Base-by-base conservation (phyloP, 2,888 invertebrate genomes). In the Sphaerophoria taeniata region DNA sequence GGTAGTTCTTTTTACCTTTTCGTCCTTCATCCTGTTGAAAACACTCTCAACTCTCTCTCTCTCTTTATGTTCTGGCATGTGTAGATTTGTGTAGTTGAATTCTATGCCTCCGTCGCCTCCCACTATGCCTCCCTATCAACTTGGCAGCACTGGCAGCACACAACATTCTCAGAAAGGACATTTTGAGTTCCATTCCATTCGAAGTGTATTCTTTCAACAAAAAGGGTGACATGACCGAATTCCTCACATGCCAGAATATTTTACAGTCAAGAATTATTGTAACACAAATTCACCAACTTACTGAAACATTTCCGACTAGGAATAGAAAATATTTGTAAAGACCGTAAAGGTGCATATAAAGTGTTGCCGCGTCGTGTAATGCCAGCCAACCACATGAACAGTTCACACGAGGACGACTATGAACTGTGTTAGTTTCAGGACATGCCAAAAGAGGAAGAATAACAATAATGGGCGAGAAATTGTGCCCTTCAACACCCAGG, bases 401-500 rank as follows among this genome's bases (percentile, higher is more conserved):
- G 24, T 24, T 24, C 24, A 24, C 24, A 24, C 24, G 24, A 24
- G 24, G 24, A 24, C 24, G 24, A 24, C 24, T 24, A 24, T 24
- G 24, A 24, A 24, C 24, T 24, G 24, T 9, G 5, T 9, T 14
- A 39, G 16, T 7, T 36, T 5, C 0, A 61, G 45, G 53, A 60
- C 43, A 45, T 60, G 65, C 53, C 67, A 56, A 67, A 75, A 60
- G 67, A 71, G 60, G 74, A 74, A 47, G 75, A 60, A 61, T 24
- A 24, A 24, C 24, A 79, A 84, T 84, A 84, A 79, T 84, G 72
- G 79, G 47, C 67, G 55, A 80, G 65, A 72, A 84, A 79, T 67
- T 84, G 67, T 79, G 75, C 71, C 84, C 84, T 84, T 84, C 84
- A 84, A 84, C 74, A 84, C 80, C 24, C 53, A 24, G 55, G 67